These are phyloP conservation scores for Eilema caniola DNA, from an alignment of 2,888 invertebrate species.

Conservation along the genomic window DNA sequence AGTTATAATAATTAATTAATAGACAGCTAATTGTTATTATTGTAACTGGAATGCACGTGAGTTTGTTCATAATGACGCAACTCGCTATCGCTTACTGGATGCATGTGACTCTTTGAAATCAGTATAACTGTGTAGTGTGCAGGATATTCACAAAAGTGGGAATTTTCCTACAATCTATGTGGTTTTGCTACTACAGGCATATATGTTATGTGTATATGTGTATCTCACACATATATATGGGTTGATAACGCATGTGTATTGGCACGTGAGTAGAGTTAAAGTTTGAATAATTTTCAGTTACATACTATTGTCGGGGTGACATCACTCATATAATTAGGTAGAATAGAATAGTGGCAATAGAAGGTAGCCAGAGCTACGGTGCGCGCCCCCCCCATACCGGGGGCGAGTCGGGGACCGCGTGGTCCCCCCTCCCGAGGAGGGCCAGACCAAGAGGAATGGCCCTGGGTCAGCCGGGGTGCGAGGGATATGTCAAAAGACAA, in stretches of 20 bases:
- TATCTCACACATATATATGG: neutral
- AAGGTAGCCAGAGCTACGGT: too few species aligned
- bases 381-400: too few species aligned
- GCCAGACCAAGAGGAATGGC: too few species aligned
- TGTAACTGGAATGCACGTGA: neutral
- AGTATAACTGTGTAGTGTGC: neutral
- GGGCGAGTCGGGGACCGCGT: too few species aligned
- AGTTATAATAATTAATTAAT: neutral
- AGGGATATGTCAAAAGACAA: too few species aligned
- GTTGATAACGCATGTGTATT: conserved; percentile 6
- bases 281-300: neutral
- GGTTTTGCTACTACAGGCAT: neutral
- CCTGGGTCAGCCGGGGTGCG: too few species aligned
- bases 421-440: too few species aligned
- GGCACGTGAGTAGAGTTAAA: neutral
- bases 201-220: neutral
- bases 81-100: neutral
- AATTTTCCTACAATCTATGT: conserved; percentile 31
- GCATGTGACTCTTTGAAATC: conserved; percentile 4
- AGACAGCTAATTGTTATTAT: conserved; percentile 1
- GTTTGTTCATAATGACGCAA: conserved; percentile 11
- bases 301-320: neutral
- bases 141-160: conserved; percentile 18
- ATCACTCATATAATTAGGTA: neutral
- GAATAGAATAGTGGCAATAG: too few species aligned